Base-by-base conservation (phyloP, 1,140 invertebrate genomes). In the Harlomillsia oculata region DNA sequence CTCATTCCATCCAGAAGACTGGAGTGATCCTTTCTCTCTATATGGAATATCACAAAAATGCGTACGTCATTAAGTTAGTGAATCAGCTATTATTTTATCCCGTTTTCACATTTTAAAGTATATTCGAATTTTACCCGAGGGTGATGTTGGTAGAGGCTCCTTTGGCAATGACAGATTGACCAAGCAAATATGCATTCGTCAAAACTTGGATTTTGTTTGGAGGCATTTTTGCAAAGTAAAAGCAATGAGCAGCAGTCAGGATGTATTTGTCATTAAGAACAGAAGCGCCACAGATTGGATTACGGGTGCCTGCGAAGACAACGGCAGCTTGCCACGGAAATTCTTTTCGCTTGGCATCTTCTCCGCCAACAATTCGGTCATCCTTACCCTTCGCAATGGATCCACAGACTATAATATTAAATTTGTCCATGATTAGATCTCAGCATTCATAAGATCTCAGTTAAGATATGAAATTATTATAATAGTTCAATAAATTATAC, bases 291-390 rank as follows among this genome's bases (percentile, higher is more conserved):
- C 56, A 59, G 9, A 30, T 43, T 29, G 56, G 56, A n/a, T 26
- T 44, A 1, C 56, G 28, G 8, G 56, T 59, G 3, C 48, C 48
- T 2, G 32, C 4, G 13, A 32, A 32, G 2, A 59, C 56, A n/a
- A 59, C 13, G 9, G 56, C 56, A 16, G 34, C 56, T 23, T 44
- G 50, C 49, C 49, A 59, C 1, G 56, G 56, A 26, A 59, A 59
- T 46, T 59, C 56, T 37, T 53, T 59, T 23, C 25, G 34, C 20
- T 46, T 49, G 0, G 56, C 48, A 30, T 59, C 45, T 26, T 59
- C 48, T 26, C 56, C 56, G 0, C 56, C 56, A 11, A 49, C 45
- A 53, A 55, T n/a, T n/a, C n/a, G n/a, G n/a, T n/a, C n/a, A n/a
- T n/a, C n/a, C n/a, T n/a, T n/a, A n/a, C n/a, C n/a, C n/a, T n/a